Conservation (phyloP, 2,797 vertebrate species). For the Hoplostethus mediterraneus region DNA sequence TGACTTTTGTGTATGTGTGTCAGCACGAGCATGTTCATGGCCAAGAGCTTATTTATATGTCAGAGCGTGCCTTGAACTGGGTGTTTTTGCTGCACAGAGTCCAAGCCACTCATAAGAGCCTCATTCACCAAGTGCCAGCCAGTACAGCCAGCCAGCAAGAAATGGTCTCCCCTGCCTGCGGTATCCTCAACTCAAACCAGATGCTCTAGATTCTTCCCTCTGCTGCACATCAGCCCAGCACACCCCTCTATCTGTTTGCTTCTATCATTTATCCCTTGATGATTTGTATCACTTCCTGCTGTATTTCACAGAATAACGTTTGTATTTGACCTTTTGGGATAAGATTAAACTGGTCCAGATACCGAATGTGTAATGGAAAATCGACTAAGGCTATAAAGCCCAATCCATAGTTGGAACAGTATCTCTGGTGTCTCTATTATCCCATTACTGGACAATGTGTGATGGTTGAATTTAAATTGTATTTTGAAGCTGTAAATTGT, state of each 20-base stretch:
- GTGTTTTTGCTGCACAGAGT: conserved; percentile 46
- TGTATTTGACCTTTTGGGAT: not conserved
- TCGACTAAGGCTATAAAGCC: not conserved
- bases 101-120: conserved; percentile 72
- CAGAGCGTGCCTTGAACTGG: conserved; percentile 34
- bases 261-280: not conserved
- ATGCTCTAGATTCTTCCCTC: conserved; percentile 58
- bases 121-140: conserved; percentile 73
- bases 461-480: not conserved
- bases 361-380: not conserved
- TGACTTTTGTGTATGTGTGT: conserved; percentile 17
- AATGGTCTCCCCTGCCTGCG: conserved; percentile 43
- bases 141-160: conserved; percentile 9
- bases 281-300: conserved; percentile 13
- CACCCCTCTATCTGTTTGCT: conserved; percentile 13
- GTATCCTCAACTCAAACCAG: conserved; percentile 68
- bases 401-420: not conserved
- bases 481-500: not conserved
- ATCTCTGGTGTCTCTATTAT: not conserved
- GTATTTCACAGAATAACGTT: conserved; percentile 1
- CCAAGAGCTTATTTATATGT: conserved; percentile 55
- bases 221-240: conserved; percentile 13
- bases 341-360: not conserved
- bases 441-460: not conserved
- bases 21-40: conserved; percentile 10